Evolutionary conservation across 64 coral and sea anemone genomes (phyloP), one percentile per base, ranked within the genome.

Genomic region (Anthopleura sola): DNA sequence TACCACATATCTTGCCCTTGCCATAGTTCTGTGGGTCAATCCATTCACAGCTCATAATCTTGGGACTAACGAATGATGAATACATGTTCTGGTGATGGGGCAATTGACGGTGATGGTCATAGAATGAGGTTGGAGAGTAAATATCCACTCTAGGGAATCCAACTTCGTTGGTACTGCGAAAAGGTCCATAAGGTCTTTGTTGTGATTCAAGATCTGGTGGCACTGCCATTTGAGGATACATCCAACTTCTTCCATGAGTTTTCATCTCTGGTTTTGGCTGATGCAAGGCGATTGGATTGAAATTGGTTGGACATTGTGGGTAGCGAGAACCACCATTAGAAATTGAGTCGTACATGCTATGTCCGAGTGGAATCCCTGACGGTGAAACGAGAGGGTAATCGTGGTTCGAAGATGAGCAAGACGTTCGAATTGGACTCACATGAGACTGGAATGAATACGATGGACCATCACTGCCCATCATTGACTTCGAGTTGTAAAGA

Each of bases 41-140:
- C 94, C 94, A 97, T 32, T 92, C 90, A 48, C 94, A 97, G 7
- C 82, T 97, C 51, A 97, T 85, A 31, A 97, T 97, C 76, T 97
- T 91, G 21, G 94, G 94, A 74, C 86, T 93, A 49, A 97, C 88
- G 18, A 89, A 85, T 68, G 87, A 87, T 37, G 82, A 86, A 57
- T 93, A 97, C 36, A 93, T 85, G 29, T 88, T 78, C 75, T 86
- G 89, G 31, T 76, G 83, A 54, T 91, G 85, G 34, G 57, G 64
- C n/a, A 91, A 50, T 48, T 83, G 62, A 37, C 84, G 89, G 34
- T 91, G 89, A 37, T 91, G 84, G 18, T 91, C 89, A 40, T 86
- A 91, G 58, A 86, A 86, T 15, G 89, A 60, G 39, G 89, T 69
- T 55, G 81, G 89, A 15, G 89, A 86, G 56, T 91, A 91, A 78